These are phyloP conservation scores for Tinamus guttatus DNA, from an alignment of 2,113 vertebrate genomes.

Conservation along the genomic window DNA sequence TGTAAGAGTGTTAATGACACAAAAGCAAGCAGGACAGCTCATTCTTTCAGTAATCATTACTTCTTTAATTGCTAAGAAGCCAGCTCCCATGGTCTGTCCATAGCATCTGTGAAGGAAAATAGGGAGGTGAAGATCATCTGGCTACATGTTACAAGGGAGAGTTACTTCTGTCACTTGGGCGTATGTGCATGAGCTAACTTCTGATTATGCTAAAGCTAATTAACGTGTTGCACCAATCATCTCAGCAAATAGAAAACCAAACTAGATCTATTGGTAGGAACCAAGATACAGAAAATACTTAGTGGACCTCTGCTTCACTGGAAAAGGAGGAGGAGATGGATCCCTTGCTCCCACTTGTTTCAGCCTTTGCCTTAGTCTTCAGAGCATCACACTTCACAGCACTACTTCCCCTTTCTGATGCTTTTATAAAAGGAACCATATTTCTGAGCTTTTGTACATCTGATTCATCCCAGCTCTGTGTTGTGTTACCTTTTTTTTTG, in stretches of 20 bases:
- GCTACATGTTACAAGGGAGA: background rate
- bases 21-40: background rate
- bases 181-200: background rate
- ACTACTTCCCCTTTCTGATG: background rate
- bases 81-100: background rate
- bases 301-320: background rate
- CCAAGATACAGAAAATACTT: background rate
- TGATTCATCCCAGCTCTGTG: background rate
- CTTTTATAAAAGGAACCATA: background rate
- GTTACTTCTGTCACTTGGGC: background rate
- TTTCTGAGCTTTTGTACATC: background rate
- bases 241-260: background rate
- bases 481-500: background rate
- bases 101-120: background rate
- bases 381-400: background rate
- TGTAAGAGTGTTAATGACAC: background rate
- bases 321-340: background rate
- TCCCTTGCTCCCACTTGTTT: background rate
- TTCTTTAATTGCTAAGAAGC: slow-evolving; percentile 7
- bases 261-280: background rate
- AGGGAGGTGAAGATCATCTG: background rate
- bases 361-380: background rate
- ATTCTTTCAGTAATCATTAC: background rate
- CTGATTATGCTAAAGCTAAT: background rate
- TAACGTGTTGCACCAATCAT: background rate